Conservation (phyloP, 2,113 vertebrate species). For the Perognathus longimembris region DNA sequence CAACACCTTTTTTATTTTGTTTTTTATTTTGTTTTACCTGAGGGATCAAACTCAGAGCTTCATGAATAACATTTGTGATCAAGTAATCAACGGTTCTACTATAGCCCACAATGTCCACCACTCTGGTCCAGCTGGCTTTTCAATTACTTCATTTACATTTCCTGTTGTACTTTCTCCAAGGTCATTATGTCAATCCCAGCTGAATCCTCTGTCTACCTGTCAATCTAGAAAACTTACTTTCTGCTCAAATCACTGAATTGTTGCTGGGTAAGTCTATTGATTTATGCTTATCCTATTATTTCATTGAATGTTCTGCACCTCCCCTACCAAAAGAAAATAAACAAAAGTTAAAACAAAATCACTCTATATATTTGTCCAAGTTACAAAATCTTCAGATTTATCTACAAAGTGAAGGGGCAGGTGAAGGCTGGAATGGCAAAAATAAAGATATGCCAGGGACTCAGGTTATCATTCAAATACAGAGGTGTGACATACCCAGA, state of each 20-base stretch:
- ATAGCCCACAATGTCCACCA: no score
- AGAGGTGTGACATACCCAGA: not conserved
- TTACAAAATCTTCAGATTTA: not conserved
- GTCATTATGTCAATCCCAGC: not conserved
- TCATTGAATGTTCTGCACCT: not conserved
- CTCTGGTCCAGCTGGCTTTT: not conserved
- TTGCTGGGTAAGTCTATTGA: not conserved
- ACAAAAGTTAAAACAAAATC: not conserved
- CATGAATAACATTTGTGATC: no score
- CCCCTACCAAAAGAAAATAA: no score
- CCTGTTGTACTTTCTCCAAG: not conserved
- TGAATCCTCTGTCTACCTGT: not conserved
- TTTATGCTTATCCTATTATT: not conserved
- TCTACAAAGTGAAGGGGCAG: not conserved
- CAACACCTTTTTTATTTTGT: not conserved
- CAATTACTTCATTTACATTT: not conserved
- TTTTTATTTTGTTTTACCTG: fast-evolving
- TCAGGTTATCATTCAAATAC: not conserved
- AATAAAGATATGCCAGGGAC: not conserved
- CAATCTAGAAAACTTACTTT: not conserved
- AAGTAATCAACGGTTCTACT: not conserved
- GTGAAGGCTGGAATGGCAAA: not conserved
- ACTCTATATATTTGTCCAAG: not conserved
- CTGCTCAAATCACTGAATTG: not conserved
- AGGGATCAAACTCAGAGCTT: not conserved